phyloP scores from a whole-genome alignment of 92 coral and sea anemone genomes.

The Muricea muricata region DNA sequence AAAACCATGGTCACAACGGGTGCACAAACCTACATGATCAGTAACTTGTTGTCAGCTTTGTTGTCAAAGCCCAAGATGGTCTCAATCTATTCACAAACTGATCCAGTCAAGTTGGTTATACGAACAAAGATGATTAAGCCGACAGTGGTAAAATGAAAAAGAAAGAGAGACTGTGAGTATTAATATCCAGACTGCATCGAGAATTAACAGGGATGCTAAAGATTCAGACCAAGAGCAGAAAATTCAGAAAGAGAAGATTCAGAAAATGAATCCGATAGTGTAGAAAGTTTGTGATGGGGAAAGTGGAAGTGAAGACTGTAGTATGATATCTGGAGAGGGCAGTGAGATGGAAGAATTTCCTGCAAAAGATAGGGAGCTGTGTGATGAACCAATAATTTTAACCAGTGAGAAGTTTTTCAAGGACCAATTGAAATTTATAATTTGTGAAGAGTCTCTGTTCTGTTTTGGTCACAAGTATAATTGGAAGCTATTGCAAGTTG shows the following conservation, averaged over 20 bases:
- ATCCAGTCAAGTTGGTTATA: constrained; percentile 13
- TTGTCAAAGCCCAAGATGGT: constrained; percentile 20
- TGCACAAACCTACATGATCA: constrained; percentile 13
- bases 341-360: constrained; percentile 4
- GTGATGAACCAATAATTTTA: constrained; percentile 12
- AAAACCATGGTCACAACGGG: constrained; percentile 22
- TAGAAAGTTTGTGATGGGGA: no score
- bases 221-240: no score
- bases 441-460: no score
- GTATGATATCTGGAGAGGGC: background rate
- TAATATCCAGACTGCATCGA: background rate
- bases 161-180: constrained; percentile 13
- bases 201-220: background rate
- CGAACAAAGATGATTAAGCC: background rate
- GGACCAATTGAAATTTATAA: constrained; percentile 26
- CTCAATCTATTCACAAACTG: constrained; percentile 13
- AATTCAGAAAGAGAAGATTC: no score
- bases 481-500: no score
- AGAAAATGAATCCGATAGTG: no score
- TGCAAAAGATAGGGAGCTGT: background rate
- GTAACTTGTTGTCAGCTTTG: constrained; percentile 4
- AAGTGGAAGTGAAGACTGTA: no score
- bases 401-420: constrained; percentile 13
- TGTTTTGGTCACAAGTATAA: no score
- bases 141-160: background rate